Percentiles rank a stretch among this genome's conserved stretches.
Conservation (phyloP, 1,140 invertebrate genomes). For the Aphelenchoides besseyi region DNA sequence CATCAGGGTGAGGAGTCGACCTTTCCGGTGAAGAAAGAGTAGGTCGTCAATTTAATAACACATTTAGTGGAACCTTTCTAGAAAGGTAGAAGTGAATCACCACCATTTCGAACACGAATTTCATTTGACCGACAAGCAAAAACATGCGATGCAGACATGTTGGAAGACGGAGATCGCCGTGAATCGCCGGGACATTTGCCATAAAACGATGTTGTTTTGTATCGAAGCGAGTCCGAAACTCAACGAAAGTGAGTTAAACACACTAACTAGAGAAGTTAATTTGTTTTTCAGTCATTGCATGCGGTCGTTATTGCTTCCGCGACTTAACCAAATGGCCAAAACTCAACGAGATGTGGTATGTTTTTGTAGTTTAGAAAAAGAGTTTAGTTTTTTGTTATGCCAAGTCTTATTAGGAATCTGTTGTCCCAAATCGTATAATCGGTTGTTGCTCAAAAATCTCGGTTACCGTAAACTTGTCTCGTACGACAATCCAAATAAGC, state of each 20-base stretch:
- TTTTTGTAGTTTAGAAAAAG: background rate
- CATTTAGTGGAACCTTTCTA: background rate
- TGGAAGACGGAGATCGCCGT: constrained; percentile 25
- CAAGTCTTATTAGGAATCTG: too few relatives aligned
- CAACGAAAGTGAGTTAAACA: constrained; percentile 45
- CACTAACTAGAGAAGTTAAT: too few relatives aligned
- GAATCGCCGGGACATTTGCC: constrained; percentile 39
- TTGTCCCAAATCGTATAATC: too few relatives aligned
- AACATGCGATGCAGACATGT: constrained; percentile 19
- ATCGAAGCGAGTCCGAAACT: constrained; percentile 57
- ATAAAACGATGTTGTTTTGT: constrained; percentile 59
- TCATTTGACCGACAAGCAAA: constrained; percentile 15
- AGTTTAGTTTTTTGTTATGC: too few relatives aligned
- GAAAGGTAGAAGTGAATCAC: background rate
- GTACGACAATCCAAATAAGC: too few relatives aligned
- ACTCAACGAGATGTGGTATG: constrained; percentile 50
- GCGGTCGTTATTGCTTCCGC: constrained; percentile 50
- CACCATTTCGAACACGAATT: background rate
- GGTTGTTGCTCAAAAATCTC: too few relatives aligned
- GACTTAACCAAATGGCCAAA: constrained; percentile 58
- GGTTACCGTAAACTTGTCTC: too few relatives aligned
- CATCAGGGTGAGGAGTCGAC: background rate
- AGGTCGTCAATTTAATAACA: background rate
- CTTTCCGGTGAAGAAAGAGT: background rate
- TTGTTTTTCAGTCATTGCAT: constrained; percentile 46